Evolutionary conservation across 37 sponge, comb jelly and placozoan genomes (phyloP), one percentile per base, ranked within the genome.

Genomic region (Diacarnus erythraeanus): DNA sequence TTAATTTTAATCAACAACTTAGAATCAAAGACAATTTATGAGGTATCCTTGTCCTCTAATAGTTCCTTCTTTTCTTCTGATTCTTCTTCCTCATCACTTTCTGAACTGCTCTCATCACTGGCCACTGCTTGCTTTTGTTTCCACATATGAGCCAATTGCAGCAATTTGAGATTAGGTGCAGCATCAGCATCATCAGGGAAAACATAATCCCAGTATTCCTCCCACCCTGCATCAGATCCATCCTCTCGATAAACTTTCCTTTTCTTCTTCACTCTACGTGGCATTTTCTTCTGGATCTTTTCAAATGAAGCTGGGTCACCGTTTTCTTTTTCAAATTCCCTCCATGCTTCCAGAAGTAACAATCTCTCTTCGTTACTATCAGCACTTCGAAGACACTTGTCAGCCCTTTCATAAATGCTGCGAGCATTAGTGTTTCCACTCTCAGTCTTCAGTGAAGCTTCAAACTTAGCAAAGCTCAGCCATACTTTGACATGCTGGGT

Each of bases 401-500:
- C 79, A 0, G 88, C 99, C 23, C 84, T 56, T 15, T 79, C 59
- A 77, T 75, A 98, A 2, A 95, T 85, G 20, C 38, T 57, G 23
- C 94, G 78, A 1, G 84, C 68, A 65, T 66, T 67, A 3, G 15
- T 37, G 12, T 33, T 37, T 1, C 36, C 60, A 20, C 85, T 79
- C 9, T 84, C 77, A 2, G 41, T 33, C 18, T 77, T 83, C 30
- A 77, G 27, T 20, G 83, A 81, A 1, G 83, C 80, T 56, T 98
- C 99, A 91, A 96, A 98, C 65, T 89, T 88, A 54, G 94, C 99
- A 80, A 58, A 94, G 30, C 92, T 91, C 22, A 98, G 35, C 98
- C 98, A 98, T n/a, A 98, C 98, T 79, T 95, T 98, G 31, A 95
- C 88, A 72, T 98, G 99, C 65, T 93, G 94, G 9, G 99, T 96